Evolutionary conservation across 2,113 vertebrate genomes (phyloP), one percentile per base, ranked within the genome.

Genomic region (Alces alces): DNA sequence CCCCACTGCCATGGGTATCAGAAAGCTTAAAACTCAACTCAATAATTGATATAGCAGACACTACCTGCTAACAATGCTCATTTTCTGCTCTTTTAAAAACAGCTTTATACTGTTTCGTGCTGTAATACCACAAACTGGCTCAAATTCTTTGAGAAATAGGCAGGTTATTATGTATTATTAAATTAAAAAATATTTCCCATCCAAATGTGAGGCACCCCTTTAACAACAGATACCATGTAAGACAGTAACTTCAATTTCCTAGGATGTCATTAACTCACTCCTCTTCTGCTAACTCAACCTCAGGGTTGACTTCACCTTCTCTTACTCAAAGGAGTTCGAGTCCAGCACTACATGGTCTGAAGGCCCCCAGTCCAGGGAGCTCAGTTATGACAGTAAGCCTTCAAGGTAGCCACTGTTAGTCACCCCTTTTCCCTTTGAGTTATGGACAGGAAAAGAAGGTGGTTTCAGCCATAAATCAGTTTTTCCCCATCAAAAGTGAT

Each of bases 61-160:
- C 2, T 73, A 45, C 25, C n/a, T 86, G 55, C 25, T 78, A 80
- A 54, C 27, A 73, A 23, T 54, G 23, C 17, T 85, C 45, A 90
- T 52, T 86, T 80, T 57, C 64, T 90, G n/a, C 36, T 36, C 21
- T 61, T 82, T 96, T 89, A n/a, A 92, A 94, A 92, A 82, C 3
- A 33, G 80, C 47, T 58, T 76, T 39, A 92, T 66, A 87, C 30
- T 58, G 23, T 79, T 66, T 55, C 45, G 78, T 96, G 3, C 39
- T 91, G 54, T 95, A 87, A 83, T 84, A 78, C 10, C 12, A 95
- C 27, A 90, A 58, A 88, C 30, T 82, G 57, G 39, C 17, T 94
- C 87, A 89, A 82, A 58, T 92, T 85, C 61, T 61, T 96, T 96
- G 58, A 93, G 50, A 94, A 95, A 91, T 6, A 84, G 45, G 60